Base-by-base conservation (phyloP, 2,888 invertebrate species). In the Taphrorychus bicolor region DNA sequence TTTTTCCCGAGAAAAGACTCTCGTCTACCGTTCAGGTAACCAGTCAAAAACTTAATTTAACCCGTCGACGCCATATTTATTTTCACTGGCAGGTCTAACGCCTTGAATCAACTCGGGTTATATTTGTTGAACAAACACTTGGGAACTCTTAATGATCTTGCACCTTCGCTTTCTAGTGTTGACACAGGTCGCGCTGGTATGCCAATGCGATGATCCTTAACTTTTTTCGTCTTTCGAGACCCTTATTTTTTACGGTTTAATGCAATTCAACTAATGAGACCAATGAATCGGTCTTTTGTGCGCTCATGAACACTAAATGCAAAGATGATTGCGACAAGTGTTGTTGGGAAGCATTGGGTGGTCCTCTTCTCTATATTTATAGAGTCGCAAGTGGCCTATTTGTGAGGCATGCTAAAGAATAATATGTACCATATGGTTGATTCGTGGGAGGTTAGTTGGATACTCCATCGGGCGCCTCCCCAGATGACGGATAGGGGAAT, bases 11-110 rank as follows among this genome's bases (percentile, higher is more conserved):
- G 76, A 89, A 89, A 59, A 86, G 89, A 62, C 85, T 95, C 56
- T 93, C 94, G 17, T 93, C 94, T 14, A 94, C 93, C 40, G 93
- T 93, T 5, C 94, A 95, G 90, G 94, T 91, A 77, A 77, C 23
- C 22, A 23, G 5, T 23, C 9, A 24, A 24, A 54, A 64, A 24
- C 18, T 45, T 45, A 17, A 45, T 45, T 16, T 17, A 17, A 41
- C n/a, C n/a, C n/a, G n/a, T n/a, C n/a, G n/a, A n/a, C n/a, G n/a
- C 57, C 42, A 59, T 59, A 65, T 59, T 65, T 53, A 58, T 64
- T 58, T 64, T 58, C 45, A 60, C 66, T 60, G 49, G 21, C 40
- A 53, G 66, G 58, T 65, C 65, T 65, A 65, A 66, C 66, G 59
- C 66, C 66, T 66, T 60, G 54, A 56, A 56, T 54, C 52, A 60